Base-by-base conservation (phyloP, 1,140 invertebrate species). In the Phenacoccus solenopsis region DNA sequence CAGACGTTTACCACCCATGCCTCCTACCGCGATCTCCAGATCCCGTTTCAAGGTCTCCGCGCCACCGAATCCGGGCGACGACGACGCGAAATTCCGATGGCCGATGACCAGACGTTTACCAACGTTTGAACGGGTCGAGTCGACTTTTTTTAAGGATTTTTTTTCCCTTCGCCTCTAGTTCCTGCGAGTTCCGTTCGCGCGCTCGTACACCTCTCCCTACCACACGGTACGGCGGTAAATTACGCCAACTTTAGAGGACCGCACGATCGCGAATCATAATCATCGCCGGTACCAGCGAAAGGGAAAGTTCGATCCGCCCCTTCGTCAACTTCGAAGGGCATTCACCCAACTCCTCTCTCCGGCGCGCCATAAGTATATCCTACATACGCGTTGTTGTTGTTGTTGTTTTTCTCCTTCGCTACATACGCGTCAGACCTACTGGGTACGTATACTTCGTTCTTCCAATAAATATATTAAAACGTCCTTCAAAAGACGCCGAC, bases 401-500 rank as follows among this genome's bases (percentile, higher is more conserved):
- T n/a, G n/a, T n/a, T n/a, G n/a, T n/a, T n/a, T n/a, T n/a, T n/a
- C n/a, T n/a, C n/a, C n/a, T n/a, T n/a, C n/a, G n/a, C n/a, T n/a
- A n/a, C n/a, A n/a, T n/a, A n/a, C n/a, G n/a, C n/a, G n/a, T n/a
- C n/a, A n/a, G n/a, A n/a, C n/a, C n/a, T n/a, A n/a, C n/a, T n/a
- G n/a, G n/a, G 38, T 49, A 32, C 13, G 38, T 49, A 16, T 49
- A 49, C 20, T 49, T 49, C 38, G 13, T 49, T n/a, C 38, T 3
- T 49, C 38, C 38, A 49, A 49, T 49, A 49, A 49, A 49, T 49
- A 49, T 49, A 49, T n/a, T n/a, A 10, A 24, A 16, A 10, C 59
- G 59, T 27, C 59, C 59, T 64, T 64, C 59, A 64, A 64, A 64
- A 64, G 59, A 64, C 25, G 25, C 59, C 59, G 59, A 64, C 59